phyloP scores from a whole-genome alignment of 2,113 vertebrate species.

The Stegastes partitus region DNA sequence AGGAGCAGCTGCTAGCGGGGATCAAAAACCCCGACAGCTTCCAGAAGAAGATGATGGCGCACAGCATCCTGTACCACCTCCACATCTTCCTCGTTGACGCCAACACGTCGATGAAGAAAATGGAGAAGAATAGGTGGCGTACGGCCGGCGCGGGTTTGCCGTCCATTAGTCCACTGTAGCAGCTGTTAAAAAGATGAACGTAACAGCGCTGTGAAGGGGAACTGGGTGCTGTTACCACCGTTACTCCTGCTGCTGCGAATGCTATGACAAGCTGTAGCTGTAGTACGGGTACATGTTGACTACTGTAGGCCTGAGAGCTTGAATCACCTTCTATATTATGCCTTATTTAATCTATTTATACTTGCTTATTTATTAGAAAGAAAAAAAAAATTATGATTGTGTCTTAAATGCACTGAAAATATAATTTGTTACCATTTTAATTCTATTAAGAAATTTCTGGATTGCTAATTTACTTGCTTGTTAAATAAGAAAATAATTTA shows the following conservation, averaged over 20 bases:
- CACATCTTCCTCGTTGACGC: constrained; percentile 83
- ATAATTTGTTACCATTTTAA: not conserved
- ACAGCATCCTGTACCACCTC: constrained; percentile 85
- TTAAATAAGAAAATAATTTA: too few species aligned
- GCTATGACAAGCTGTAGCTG: not conserved
- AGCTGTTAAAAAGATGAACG: not conserved
- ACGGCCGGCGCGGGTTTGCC: too few species aligned
- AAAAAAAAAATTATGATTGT: not conserved
- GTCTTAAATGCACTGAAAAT: not conserved
- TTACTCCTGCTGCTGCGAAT: not conserved
- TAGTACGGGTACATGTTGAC: too few species aligned
- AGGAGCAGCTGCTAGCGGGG: constrained; percentile 58
- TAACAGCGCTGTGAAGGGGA: not conserved
- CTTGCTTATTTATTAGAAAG: constrained; percentile 60
- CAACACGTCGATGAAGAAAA: constrained; percentile 72
- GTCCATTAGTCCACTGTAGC: too few species aligned
- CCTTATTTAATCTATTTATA: constrained; percentile 73
- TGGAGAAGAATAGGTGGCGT: not conserved
- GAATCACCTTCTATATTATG: not conserved
- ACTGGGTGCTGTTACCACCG: not conserved
- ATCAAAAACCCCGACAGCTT: constrained; percentile 71
- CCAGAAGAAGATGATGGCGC: constrained; percentile 75
- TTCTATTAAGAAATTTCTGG: not conserved
- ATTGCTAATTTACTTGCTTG: not conserved
- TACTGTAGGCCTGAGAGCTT: not conserved